phyloP scores from a whole-genome alignment of 2,113 vertebrate genomes.

The Neoarius graeffei region DNA sequence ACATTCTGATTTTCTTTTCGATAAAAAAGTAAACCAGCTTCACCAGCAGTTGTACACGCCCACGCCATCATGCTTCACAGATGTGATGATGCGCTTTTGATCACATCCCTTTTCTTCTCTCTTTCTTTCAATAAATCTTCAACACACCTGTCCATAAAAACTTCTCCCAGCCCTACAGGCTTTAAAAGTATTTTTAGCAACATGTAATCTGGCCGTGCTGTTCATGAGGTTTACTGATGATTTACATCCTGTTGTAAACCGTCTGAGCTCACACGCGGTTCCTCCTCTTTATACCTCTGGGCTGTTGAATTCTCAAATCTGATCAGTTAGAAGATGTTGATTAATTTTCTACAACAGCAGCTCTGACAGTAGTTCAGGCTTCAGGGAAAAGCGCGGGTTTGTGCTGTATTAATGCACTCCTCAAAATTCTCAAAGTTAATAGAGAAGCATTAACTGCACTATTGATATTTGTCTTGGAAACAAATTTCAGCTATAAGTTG shows the following conservation, averaged over 20 bases:
- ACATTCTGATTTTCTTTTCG: background rate
- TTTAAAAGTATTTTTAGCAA: slow-evolving; percentile 16
- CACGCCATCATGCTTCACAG: background rate
- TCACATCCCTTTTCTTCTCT: background rate
- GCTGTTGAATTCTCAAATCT: no score
- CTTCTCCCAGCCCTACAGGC: background rate
- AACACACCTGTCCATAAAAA: slow-evolving; percentile 15
- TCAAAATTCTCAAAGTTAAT: background rate
- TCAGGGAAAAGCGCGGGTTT: background rate
- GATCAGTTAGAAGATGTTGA: no score
- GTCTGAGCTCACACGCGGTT: background rate
- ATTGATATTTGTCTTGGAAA: background rate
- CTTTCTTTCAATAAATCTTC: slow-evolving; percentile 6
- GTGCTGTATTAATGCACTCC: background rate
- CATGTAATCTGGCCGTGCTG: background rate
- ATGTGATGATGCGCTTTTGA: background rate
- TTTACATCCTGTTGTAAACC: background rate
- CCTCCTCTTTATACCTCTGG: background rate
- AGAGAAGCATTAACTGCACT: background rate
- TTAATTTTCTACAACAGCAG: no score
- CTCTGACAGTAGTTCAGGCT: no score
- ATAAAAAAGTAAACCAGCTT: background rate
- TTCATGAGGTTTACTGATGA: background rate
- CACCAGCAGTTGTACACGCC: background rate
- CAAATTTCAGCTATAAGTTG: background rate